A percentile compares a stretch with the other conserved stretches of the same genome.
These are phyloP conservation scores for Trichoplusia ni DNA, from an alignment of 1,140 invertebrate genomes.

Conservation along the genomic window DNA sequence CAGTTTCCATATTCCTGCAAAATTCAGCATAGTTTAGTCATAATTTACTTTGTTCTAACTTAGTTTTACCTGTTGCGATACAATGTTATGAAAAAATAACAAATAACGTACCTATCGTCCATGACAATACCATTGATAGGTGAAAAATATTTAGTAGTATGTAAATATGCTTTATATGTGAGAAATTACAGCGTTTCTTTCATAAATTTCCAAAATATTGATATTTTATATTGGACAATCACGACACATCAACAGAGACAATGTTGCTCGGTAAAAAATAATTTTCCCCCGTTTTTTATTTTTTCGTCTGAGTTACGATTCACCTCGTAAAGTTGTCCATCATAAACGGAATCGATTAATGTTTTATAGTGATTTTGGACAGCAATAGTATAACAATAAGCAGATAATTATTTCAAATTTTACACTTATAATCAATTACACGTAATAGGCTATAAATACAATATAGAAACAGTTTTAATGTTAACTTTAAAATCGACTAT, in stretches of 20 bases:
- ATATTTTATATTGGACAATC: conserved; percentile 77
- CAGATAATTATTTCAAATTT: no score
- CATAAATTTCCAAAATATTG: conserved; percentile 78
- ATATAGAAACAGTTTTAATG: not conserved
- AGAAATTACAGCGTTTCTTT: conserved; percentile 69
- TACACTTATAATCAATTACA: no score
- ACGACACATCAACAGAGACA: conserved; percentile 79
- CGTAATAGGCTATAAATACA: no score
- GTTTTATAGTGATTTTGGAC: no score
- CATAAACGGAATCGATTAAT: no score
- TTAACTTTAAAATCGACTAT: not conserved
- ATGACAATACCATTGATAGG: conserved; percentile 61
- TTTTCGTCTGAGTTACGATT: no score
- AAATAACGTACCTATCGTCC: conserved; percentile 68
- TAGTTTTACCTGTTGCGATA: conserved; percentile 71
- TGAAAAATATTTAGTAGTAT: conserved; percentile 58
- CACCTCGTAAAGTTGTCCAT: no score
- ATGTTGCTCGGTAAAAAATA: conserved; percentile 56
- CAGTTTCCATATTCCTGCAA: conserved; percentile 77
- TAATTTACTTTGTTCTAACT: conserved; percentile 72
- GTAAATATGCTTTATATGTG: conserved; percentile 58
- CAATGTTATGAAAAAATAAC: conserved; percentile 45
- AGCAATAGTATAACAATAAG: no score
- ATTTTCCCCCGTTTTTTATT: conserved; percentile 28
- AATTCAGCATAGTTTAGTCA: conserved; percentile 66